These are phyloP conservation scores for Acanthococcus lagerstroemiae DNA, from an alignment of 2,888 invertebrate species.

Conservation along the genomic window DNA sequence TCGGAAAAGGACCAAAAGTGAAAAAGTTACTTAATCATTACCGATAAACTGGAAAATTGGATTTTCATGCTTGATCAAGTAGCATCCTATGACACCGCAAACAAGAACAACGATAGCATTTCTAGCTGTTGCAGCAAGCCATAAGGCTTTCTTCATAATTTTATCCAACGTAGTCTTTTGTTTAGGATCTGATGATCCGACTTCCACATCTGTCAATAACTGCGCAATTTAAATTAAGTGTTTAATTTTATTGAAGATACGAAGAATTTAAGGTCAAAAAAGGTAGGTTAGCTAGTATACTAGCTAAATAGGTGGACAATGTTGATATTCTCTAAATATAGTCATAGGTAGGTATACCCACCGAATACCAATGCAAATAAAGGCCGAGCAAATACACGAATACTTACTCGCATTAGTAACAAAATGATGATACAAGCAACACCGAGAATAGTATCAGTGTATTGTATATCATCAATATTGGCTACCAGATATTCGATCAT, in stretches of 20 bases:
- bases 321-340: no score
- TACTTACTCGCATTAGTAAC: conserved; percentile 61
- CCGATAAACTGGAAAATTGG: conserved; percentile 60
- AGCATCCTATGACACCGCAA: conserved; percentile 58
- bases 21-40: conserved; percentile 39
- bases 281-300: no score
- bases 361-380: no score
- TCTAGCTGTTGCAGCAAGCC: conserved; percentile 68
- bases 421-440: conserved; percentile 62
- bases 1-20: neutral
- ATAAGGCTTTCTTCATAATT: conserved; percentile 55
- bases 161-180: conserved; percentile 49
- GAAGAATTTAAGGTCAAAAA: no score
- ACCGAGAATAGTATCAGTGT: conserved; percentile 68
- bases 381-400: no score
- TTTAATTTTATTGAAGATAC: no score
- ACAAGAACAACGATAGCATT: conserved; percentile 75
- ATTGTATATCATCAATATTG: conserved; percentile 54
- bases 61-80: neutral
- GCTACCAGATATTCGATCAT: conserved; percentile 63
- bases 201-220: conserved; percentile 54
- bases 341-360: neutral
- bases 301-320: no score
- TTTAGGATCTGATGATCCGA: conserved; percentile 47
- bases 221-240: conserved; percentile 43